Percentiles rank a stretch among this genome's conserved stretches.
phyloP scores from a whole-genome alignment of 2,797 vertebrate species.

The Gila robusta region DNA sequence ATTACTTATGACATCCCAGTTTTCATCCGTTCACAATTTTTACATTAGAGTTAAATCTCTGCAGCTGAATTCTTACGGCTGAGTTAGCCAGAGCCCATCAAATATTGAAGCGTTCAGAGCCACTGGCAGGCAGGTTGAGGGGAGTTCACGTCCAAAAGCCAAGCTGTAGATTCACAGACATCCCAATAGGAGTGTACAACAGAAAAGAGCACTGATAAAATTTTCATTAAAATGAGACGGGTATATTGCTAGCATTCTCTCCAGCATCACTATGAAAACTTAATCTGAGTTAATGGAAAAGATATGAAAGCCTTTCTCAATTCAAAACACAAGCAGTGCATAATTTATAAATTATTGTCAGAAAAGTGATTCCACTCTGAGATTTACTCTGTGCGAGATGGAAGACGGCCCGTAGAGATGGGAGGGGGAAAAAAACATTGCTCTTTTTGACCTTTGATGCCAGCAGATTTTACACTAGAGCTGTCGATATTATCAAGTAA shows the following conservation, averaged over 20 bases:
- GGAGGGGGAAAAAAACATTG: conserved; percentile 74
- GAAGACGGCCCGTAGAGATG: conserved; percentile 78
- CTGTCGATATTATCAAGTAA: conserved; percentile 96
- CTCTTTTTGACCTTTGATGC: conserved; percentile 93
- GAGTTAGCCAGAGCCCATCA: conserved; percentile 98
- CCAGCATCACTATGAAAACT: conserved; percentile 99
- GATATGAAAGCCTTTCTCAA: conserved; percentile 99
- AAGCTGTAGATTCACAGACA: conserved; percentile 97
- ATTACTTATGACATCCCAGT: conserved; percentile 99
- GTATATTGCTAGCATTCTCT: conserved; percentile 99
- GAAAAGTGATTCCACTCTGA: conserved; percentile 97
- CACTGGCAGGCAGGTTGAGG: conserved; percentile 98
- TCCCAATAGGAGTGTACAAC: conserved; percentile 99
- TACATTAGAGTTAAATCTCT: conserved; percentile 99
- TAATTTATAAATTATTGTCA: conserved; percentile 99
- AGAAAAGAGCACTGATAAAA: conserved; percentile 97
- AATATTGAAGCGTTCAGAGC: conserved; percentile 99
- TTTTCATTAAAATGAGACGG: conserved; percentile 99
- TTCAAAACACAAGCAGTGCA: conserved; percentile 97
- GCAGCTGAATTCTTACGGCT: conserved; percentile 99
- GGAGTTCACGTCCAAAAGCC: conserved; percentile 99
- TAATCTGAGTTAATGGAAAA: conserved; percentile 99
- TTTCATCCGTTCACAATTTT: conserved; percentile 99
- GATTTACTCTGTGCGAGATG: conserved; percentile 92
- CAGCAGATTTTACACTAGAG: conserved; percentile 94